A percentile compares a stretch with the other conserved stretches of the same genome.
These are phyloP conservation scores for Pangasianodon gigas DNA, from an alignment of 2,113 vertebrate genomes.

Conservation along the genomic window DNA sequence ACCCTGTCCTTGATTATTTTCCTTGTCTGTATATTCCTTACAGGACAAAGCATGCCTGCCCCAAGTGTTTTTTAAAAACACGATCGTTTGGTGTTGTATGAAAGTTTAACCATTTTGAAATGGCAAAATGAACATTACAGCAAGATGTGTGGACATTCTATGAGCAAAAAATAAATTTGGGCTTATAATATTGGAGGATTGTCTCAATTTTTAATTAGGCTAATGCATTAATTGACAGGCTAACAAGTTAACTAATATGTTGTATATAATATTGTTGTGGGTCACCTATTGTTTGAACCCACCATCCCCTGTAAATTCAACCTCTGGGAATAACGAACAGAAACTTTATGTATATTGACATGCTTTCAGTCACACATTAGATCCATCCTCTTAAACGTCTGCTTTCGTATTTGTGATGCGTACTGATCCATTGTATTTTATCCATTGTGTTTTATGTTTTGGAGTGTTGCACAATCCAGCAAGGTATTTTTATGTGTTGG, in stretches of 20 bases:
- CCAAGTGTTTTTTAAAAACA: too few species aligned
- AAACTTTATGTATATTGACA: neutral
- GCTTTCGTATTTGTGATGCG: too few species aligned
- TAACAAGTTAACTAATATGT: neutral
- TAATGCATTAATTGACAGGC: neutral
- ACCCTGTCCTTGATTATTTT: neutral
- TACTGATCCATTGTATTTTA: neutral
- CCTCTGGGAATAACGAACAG: neutral
- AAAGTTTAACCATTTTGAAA: neutral
- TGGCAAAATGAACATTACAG: neutral
- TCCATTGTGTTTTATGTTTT: neutral
- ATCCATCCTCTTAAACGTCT: neutral
- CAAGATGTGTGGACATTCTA: too few species aligned
- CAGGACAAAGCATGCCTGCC: too few species aligned
- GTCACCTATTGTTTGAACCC: neutral
- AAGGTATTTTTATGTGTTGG: neutral
- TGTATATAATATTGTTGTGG: too few species aligned
- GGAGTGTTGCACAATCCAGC: neutral
- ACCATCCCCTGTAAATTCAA: neutral
- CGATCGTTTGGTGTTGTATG: neutral
- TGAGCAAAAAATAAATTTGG: neutral
- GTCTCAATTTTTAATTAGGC: neutral
- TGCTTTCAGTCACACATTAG: neutral
- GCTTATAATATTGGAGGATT: neutral
- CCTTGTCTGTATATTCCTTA: too few species aligned